Base-by-base conservation (phyloP, 2,113 vertebrate species). In the Melanostigma gelatinosum region DNA sequence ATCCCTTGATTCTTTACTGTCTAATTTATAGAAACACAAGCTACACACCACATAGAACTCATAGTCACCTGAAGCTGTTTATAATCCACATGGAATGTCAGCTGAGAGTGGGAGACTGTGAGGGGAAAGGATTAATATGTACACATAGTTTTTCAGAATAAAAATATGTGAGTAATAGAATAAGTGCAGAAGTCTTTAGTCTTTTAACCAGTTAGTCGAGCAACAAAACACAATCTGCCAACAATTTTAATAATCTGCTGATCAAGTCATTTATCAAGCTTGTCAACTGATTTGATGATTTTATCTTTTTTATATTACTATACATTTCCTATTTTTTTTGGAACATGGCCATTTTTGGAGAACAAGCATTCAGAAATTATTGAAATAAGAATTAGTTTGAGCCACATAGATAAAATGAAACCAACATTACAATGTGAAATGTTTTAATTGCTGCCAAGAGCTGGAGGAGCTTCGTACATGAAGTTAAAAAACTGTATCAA, bases 61-160 rank as follows among this genome's bases (percentile, higher is more conserved):
- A 55, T 83, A 73, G 63, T 85, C 60, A 82, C 50, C 61, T 48
- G n/a, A 66, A 79, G 32, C 80, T 55, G 32, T 8, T 71, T 40
- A 42, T 77, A 85, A 82, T 80, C 72, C 84, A 82, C 29, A 50
- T 77, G 79, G 81, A 82, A 79, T 79, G 57, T 78, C 58, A 84
- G 57, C 29, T 84, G 62, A 77, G 76, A 63, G 38, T 9, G 8
- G 32, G 18, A 40, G 44, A 46, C 52, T 69, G 36, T 15, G 61
- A 38, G 60, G 70, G 24, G 13, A 13, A 66, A 29, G 29, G 48
- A 61, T 69, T 70, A 72, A 16, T 46, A 8, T 74, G 27, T 18
- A 66, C 50, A 75, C 6, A 40, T 6, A 13, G 0, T 66, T 22
- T 64, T 24, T 65, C 15, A 15, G 16, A 57, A 32, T 32, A 54